Conservation (phyloP, 2,797 vertebrate genomes). For the Diglossa cyanea region DNA sequence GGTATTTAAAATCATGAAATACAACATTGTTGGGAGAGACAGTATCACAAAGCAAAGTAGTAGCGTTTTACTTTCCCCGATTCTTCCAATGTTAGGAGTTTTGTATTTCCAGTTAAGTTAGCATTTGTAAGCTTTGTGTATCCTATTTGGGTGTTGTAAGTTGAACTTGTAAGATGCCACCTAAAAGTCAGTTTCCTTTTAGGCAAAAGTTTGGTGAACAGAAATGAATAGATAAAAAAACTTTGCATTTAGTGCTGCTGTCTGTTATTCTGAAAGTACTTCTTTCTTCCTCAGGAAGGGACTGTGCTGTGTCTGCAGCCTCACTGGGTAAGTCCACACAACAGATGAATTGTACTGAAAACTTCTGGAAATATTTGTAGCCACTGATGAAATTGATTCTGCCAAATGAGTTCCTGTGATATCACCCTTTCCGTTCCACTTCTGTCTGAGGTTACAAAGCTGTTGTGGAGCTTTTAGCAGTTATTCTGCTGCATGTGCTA, state of each 20-base stretch:
- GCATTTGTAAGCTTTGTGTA: neutral
- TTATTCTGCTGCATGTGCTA: neutral
- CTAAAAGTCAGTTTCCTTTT: neutral
- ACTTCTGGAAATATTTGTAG: neutral
- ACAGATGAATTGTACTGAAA: neutral
- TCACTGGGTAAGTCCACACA: neutral
- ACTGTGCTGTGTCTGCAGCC: neutral
- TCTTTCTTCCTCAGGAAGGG: neutral
- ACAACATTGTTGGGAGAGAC: too few species aligned
- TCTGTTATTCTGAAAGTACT: neutral
- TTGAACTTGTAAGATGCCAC: neutral
- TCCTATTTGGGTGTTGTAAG: neutral
- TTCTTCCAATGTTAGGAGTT: neutral
- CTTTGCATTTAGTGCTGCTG: neutral
- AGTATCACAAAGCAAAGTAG: neutral
- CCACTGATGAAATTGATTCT: conserved; percentile 61
- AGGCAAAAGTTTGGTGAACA: neutral
- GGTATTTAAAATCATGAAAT: neutral
- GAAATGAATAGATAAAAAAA: neutral
- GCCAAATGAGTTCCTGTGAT: conserved; percentile 72
- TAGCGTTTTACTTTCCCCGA: neutral
- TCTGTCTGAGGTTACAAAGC: conserved; percentile 62
- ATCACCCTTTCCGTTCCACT: conserved; percentile 66
- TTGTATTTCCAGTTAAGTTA: neutral
- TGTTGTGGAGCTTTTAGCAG: neutral